These are phyloP conservation scores for Apotomis turbidana DNA, from an alignment of 2,888 invertebrate species.

Conservation along the genomic window DNA sequence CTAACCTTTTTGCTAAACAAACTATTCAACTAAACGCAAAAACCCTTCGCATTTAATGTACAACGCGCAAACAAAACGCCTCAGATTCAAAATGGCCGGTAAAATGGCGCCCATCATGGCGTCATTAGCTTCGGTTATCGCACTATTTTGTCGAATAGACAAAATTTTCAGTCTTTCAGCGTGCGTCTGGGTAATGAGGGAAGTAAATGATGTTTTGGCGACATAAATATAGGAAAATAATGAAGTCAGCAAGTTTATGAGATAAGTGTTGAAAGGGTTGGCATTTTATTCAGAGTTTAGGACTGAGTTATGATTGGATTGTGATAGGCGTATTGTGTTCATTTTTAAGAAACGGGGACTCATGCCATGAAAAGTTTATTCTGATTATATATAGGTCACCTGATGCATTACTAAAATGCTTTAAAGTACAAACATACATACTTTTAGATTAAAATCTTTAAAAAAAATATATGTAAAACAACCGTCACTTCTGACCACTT, in stretches of 20 bases:
- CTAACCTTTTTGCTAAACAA: conserved; percentile 47
- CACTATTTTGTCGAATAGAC: conserved; percentile 82
- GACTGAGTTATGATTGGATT: no score
- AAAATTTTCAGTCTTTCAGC: conserved; percentile 80
- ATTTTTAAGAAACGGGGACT: no score
- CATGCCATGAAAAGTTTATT: no score
- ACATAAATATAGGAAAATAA: conserved; percentile 41
- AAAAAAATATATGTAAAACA: no score
- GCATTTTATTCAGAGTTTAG: no score
- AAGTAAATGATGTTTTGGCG: conserved; percentile 74
- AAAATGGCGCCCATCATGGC: conserved; percentile 70
- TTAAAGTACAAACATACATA: no score
- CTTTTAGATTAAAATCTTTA: no score
- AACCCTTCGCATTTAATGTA: conserved; percentile 57
- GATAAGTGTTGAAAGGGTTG: conserved; percentile 1
- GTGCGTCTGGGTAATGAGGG: conserved; percentile 76
- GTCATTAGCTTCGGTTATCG: conserved; percentile 80
- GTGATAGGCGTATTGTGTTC: no score
- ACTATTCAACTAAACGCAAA: conserved; percentile 51
- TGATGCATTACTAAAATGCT: no score
- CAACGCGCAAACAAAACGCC: conserved; percentile 72
- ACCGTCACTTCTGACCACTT: no score
- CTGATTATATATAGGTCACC: no score
- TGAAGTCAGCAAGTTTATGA: conserved; percentile 19
- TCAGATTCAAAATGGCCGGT: conserved; percentile 69